These are phyloP conservation scores for Apteryx owenii DNA, from an alignment of 2,113 vertebrate species.

Conservation along the genomic window DNA sequence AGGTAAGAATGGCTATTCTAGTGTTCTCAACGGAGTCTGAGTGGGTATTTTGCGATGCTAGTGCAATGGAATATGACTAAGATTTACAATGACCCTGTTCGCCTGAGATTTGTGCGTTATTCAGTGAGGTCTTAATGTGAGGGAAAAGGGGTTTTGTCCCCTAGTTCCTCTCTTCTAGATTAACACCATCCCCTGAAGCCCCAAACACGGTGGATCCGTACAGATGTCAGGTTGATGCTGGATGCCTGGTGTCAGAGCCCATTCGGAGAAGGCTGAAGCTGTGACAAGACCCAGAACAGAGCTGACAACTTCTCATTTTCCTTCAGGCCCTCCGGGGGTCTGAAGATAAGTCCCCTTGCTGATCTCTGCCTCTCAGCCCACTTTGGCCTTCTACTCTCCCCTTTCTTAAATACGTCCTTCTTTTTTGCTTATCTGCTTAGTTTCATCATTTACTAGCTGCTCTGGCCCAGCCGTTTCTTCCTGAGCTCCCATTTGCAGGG, in stretches of 20 bases:
- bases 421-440: not conserved
- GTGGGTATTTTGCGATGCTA: not conserved
- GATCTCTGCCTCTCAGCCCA: not conserved
- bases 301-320: not conserved
- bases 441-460: not conserved
- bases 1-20: not conserved
- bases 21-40: not conserved
- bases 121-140: not conserved
- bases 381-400: not conserved
- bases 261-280: not conserved
- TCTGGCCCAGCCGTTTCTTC: not conserved
- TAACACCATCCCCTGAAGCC: not conserved
- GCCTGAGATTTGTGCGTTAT: not conserved
- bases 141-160: not conserved
- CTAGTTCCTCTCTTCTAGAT: not conserved
- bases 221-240: not conserved
- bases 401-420: not conserved
- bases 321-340: not conserved
- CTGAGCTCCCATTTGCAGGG: not conserved
- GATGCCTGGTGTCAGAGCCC: not conserved
- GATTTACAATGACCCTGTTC: not conserved
- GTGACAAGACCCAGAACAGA: not conserved
- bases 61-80: not conserved
- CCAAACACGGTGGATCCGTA: accelerated
- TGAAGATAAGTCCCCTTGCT: not conserved